Evolutionary conservation across 2,797 vertebrate genomes (phyloP).

Genomic region (Danio kyathit): DNA sequence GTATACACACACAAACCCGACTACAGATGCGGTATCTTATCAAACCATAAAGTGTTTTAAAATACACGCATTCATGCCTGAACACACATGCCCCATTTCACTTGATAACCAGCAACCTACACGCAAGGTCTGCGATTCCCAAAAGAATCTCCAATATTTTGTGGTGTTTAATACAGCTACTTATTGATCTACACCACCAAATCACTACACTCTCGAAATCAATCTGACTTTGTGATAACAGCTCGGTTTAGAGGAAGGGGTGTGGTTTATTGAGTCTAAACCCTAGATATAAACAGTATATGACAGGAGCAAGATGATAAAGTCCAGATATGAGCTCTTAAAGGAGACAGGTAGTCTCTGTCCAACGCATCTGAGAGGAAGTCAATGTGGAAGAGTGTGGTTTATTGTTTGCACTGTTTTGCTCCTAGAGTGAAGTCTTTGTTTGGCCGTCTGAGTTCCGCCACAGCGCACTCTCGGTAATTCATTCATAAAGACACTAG

Average conservation of each 20-base stretch:
- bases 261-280: constrained; percentile 20
- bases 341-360: constrained; percentile 19
- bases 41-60: constrained; percentile 38
- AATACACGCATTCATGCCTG: constrained; percentile 21
- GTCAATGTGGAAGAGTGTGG: constrained; percentile 3
- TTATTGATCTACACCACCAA: constrained; percentile 18
- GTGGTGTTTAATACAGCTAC: constrained; percentile 9
- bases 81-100: constrained; percentile 40
- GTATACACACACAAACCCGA: constrained; percentile 43
- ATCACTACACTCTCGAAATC: constrained; percentile 3
- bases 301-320: constrained; percentile 1
- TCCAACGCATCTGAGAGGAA: neutral
- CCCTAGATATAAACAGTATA: neutral
- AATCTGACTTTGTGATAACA: constrained; percentile 19
- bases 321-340: constrained; percentile 34
- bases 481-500: constrained; percentile 58
- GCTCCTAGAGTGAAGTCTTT: constrained; percentile 53
- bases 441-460: constrained; percentile 58
- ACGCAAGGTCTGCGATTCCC: constrained; percentile 19
- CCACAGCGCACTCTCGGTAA: constrained; percentile 43
- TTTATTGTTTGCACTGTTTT: constrained; percentile 37
- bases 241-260: constrained; percentile 11
- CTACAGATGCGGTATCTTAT: constrained; percentile 22
- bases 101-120: constrained; percentile 22
- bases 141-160: constrained; percentile 34